These are phyloP conservation scores for Trichomalopsis sarcophagae DNA, from an alignment of 1,140 invertebrate genomes.

Conservation along the genomic window DNA sequence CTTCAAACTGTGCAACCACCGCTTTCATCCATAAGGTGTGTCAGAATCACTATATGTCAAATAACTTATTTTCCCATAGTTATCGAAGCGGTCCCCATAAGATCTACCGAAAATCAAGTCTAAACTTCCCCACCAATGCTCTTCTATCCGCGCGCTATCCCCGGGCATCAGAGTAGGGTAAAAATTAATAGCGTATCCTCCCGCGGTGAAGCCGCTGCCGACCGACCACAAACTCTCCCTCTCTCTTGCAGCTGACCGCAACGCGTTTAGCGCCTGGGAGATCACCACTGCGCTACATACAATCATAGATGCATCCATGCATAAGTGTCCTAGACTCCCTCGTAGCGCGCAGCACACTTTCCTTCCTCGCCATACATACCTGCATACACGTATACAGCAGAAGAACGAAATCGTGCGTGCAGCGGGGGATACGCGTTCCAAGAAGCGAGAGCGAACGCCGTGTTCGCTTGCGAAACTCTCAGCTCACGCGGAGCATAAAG, in stretches of 20 bases:
- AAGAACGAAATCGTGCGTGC: not conserved
- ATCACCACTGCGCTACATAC: not conserved
- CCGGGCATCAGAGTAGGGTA: not conserved
- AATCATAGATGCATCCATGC: not conserved
- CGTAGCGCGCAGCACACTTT: not conserved
- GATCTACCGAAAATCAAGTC: no score
- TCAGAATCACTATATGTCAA: no score
- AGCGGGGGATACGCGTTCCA: not conserved
- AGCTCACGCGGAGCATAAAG: not conserved
- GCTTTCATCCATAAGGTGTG: no score
- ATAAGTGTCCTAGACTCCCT: not conserved
- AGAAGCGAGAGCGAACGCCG: not conserved
- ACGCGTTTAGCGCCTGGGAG: slow-evolving; percentile 1
- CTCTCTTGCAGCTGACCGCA: slow-evolving; percentile 24
- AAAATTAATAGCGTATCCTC: slow-evolving; percentile 27
- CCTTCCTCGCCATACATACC: not conserved
- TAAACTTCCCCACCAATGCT: no score
- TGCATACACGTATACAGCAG: not conserved
- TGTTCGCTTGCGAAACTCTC: not conserved
- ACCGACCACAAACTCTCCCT: not conserved
- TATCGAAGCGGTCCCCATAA: no score
- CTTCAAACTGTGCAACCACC: no score
- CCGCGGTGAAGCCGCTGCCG: not conserved
- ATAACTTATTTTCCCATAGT: no score
- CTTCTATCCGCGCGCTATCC: not conserved